These are phyloP conservation scores for Diabrotica balteata DNA, from an alignment of 2,888 invertebrate species.

Conservation along the genomic window DNA sequence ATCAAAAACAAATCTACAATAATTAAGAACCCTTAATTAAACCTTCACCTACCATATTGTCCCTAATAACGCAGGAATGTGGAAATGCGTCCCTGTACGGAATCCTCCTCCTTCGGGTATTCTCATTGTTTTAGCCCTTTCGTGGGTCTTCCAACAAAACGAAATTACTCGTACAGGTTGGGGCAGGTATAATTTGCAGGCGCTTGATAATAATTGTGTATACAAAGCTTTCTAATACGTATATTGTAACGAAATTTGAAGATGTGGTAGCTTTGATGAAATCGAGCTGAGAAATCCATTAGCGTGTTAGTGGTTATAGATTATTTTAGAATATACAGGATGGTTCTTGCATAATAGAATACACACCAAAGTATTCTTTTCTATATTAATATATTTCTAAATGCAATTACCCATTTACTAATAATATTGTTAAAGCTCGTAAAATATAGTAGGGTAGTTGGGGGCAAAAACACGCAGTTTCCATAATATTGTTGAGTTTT, in stretches of 20 bases:
- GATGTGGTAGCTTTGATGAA: not conserved
- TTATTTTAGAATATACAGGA: not conserved
- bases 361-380: too few species aligned
- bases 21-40: too few species aligned
- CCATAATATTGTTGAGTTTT: too few species aligned
- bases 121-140: slow-evolving; percentile 1
- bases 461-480: too few species aligned
- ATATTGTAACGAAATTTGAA: not conserved
- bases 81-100: not conserved
- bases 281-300: not conserved
- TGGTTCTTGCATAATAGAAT: too few species aligned
- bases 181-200: not conserved
- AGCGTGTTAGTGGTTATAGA: not conserved
- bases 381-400: too few species aligned
- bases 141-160: not conserved
- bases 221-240: slow-evolving; percentile 4
- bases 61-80: too few species aligned
- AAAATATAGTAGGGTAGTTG: too few species aligned
- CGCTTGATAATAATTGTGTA: not conserved
- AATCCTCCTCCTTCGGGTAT: not conserved
- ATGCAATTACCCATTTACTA: too few species aligned
- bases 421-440: too few species aligned
- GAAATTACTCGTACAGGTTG: not conserved
- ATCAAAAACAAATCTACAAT: too few species aligned
- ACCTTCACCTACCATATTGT: too few species aligned